phyloP scores from a whole-genome alignment of 2,797 vertebrate genomes.

The Siniperca undulata region DNA sequence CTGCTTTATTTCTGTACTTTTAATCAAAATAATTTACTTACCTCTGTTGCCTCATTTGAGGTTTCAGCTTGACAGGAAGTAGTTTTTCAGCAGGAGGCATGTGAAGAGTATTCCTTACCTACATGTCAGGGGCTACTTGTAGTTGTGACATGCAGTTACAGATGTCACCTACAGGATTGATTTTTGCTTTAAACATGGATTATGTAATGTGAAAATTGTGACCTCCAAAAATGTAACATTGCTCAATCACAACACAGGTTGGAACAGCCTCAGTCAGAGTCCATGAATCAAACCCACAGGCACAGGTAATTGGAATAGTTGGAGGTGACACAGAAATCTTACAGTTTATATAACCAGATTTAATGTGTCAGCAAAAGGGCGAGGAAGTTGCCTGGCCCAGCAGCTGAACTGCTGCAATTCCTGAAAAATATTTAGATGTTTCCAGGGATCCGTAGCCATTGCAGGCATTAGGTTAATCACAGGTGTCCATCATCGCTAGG shows the following conservation, averaged over 20 bases:
- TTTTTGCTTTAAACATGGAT: not conserved
- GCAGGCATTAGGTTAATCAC: slow-evolving; percentile 64
- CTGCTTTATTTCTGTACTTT: not conserved
- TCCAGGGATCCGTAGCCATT: slow-evolving; percentile 61
- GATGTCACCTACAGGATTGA: not conserved
- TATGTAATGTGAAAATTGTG: slow-evolving; percentile 8
- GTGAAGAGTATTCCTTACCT: not conserved
- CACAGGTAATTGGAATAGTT: slow-evolving; percentile 9
- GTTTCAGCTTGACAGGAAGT: not conserved
- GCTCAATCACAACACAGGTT: slow-evolving; percentile 15
- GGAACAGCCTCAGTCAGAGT: slow-evolving; percentile 27
- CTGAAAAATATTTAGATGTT: slow-evolving; percentile 75
- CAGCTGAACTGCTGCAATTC: slow-evolving; percentile 31
- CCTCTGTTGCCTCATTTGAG: not conserved
- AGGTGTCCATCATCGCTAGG: slow-evolving; percentile 72
- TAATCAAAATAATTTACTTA: not conserved
- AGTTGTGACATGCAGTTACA: not conserved
- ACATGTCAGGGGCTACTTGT: not conserved
- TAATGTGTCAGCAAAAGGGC: slow-evolving; percentile 42
- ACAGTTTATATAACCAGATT: slow-evolving; percentile 61
- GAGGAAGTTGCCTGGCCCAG: slow-evolving; percentile 16
- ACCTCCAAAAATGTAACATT: slow-evolving; percentile 8
- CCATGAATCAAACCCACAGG: slow-evolving; percentile 33
- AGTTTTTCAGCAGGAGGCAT: not conserved
- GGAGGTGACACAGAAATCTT: slow-evolving; percentile 28